phyloP scores from a whole-genome alignment of 1,140 invertebrate species.

The Stegodyphus mimosarum region DNA sequence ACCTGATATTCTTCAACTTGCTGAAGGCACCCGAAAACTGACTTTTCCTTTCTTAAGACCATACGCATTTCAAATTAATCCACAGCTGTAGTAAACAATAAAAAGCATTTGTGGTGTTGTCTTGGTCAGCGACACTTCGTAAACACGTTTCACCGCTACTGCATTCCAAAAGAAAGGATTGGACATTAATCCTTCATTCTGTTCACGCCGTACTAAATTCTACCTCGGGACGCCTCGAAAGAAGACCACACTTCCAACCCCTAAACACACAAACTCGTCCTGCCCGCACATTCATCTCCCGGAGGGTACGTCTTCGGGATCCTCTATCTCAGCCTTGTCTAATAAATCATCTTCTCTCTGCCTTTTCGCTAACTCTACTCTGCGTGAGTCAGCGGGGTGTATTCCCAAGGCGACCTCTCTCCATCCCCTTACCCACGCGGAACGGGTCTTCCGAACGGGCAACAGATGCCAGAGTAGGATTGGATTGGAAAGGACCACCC shows the following conservation, averaged over 20 bases:
- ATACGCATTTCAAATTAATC: no score
- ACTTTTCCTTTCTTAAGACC: no score
- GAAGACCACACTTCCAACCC: neutral
- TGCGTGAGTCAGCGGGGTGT: constrained; percentile 2
- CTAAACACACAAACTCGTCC: neutral
- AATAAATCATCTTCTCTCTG: neutral
- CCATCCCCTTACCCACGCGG: neutral
- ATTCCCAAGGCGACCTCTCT: constrained; percentile 1
- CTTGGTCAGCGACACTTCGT: no score
- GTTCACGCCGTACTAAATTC: no score
- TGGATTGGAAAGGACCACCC: neutral
- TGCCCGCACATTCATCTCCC: constrained; percentile 1
- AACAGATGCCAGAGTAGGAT: neutral
- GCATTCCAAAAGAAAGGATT: no score
- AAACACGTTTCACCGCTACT: no score
- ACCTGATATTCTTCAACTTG: no score
- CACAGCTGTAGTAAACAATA: no score
- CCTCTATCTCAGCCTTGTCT: neutral
- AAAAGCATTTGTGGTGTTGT: no score
- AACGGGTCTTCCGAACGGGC: neutral
- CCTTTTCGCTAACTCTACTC: neutral
- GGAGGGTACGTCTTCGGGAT: neutral
- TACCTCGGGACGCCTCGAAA: no score
- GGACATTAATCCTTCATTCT: no score
- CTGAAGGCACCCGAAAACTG: no score